These are phyloP conservation scores for Cepphus grylle DNA, from an alignment of 2,113 vertebrate genomes.

Conservation along the genomic window DNA sequence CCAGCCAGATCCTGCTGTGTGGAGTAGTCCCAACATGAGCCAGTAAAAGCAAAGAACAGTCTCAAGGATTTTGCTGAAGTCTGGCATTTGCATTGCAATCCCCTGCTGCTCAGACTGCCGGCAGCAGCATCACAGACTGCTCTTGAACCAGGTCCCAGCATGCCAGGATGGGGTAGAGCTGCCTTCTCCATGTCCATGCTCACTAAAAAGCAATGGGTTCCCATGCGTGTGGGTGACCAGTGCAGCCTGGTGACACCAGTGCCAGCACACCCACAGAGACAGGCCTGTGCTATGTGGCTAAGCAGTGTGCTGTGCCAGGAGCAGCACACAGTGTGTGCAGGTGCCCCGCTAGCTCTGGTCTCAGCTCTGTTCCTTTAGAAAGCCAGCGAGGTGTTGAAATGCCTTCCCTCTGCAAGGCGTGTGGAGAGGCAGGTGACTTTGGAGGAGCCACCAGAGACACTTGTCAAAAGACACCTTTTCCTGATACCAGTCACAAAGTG, in stretches of 20 bases:
- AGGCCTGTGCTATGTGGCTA: not conserved
- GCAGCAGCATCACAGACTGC: not conserved
- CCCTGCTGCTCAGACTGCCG: not conserved
- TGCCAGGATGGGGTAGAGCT: not conserved
- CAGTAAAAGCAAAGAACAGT: not conserved
- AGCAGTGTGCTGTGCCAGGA: not conserved
- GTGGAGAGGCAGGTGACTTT: not conserved
- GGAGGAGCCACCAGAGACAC: not conserved
- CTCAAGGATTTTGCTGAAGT: not conserved
- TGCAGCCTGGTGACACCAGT: not conserved
- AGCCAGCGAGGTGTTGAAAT: not conserved
- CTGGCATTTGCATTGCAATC: not conserved
- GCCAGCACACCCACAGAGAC: not conserved
- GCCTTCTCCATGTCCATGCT: accelerated
- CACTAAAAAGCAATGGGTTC: not conserved
- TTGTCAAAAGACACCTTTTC: not conserved
- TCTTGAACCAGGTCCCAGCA: not conserved
- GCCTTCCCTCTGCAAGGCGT: not conserved
- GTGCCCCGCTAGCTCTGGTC: not conserved
- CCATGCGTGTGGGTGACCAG: not conserved
- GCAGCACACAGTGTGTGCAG: not conserved
- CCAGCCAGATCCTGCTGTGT: not conserved
- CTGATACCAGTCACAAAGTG: not conserved
- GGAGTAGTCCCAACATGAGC: not conserved
- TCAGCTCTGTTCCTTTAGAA: not conserved